phyloP scores from a whole-genome alignment of 2,888 invertebrate species.

The Carabus problematicus region DNA sequence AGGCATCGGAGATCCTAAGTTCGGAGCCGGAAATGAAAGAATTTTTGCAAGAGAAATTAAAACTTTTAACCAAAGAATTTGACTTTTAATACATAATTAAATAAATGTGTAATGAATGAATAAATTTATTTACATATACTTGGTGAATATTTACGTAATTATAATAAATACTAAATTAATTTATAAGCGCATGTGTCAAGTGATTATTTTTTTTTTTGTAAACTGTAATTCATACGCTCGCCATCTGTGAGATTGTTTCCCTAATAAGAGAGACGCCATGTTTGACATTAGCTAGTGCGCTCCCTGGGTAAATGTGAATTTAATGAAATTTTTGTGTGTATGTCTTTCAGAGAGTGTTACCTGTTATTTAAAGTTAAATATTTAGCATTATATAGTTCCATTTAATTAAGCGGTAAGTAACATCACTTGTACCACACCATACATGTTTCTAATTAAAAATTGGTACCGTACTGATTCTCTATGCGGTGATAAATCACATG shows the following conservation, averaged over 20 bases:
- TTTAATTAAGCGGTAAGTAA: constrained; percentile 38
- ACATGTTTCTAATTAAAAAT: constrained; percentile 10
- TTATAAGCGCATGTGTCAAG: not conserved
- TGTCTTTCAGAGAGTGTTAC: constrained; percentile 28
- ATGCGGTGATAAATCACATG: constrained; percentile 36
- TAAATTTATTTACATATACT: not conserved
- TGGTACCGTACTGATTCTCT: constrained; percentile 13
- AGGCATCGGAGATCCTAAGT: constrained; percentile 67
- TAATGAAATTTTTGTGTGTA: constrained; percentile 40
- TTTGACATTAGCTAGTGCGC: constrained; percentile 42
- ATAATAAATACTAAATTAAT: constrained; percentile 14
- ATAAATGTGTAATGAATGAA: constrained; percentile 16
- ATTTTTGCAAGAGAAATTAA: constrained; percentile 59
- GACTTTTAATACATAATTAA: constrained; percentile 33
- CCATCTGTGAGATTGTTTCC: constrained; percentile 24
- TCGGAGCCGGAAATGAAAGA: constrained; percentile 68
- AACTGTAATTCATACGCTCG: not conserved
- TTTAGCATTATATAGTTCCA: constrained; percentile 36
- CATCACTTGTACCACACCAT: constrained; percentile 6
- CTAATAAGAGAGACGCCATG: constrained; percentile 34
- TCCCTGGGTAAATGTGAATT: constrained; percentile 42
- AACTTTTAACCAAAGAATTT: constrained; percentile 33
- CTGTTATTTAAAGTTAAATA: constrained; percentile 39
- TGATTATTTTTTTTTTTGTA: too few relatives aligned
- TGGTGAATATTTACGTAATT: too few relatives aligned